Base-by-base conservation (phyloP, 2,888 invertebrate genomes). In the Sturmia bella region DNA sequence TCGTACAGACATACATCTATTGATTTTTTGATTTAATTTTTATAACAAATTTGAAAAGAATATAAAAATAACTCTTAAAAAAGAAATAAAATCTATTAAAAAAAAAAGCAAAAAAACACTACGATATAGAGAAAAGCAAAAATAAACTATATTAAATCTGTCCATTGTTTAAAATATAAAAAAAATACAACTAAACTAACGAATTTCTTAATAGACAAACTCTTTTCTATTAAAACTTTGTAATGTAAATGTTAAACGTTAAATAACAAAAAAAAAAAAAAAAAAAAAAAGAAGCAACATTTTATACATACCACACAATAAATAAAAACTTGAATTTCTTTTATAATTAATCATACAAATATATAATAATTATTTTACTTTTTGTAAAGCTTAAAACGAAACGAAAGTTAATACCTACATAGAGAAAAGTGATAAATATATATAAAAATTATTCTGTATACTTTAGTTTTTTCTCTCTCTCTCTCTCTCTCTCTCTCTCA, bases 151-250 rank as follows among this genome's bases (percentile, higher is more conserved):
- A 54, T 59, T 74, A 72, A 80, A 83, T 77, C 76, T 79, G 73
- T 72, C 75, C 84, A 76, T 83, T 80, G 75, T 81, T 68, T 61
- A 80, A 68, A 83, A 27, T n/a, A n/a, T n/a, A n/a, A 43, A 24
- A 77, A 56, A 77, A 77, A 75, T 37, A 70, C 24, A 68, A 56
- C 39, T 68, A 74, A 80, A 74, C 80, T 75, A 86, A 87, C 86
- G 86, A 88, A 87, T 87, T 86, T 84, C 86, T 88, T 87, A 87
- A 86, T 87, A 88, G 87, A 86, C 86, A 85, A 27, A 50, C 37
- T 70, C 43, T 79, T 56, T 63, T 80, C 63, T 74, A 74, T 56
- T 66, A 52, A 57, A 66, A 77, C n/a, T 63, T 17, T 69, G 48
- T 75, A 73, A n/a, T 73, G 66, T 77, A 78, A 77, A 61, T 80